These are phyloP conservation scores for Drosophila emarginata DNA, from an alignment of 2,888 invertebrate genomes.

Conservation along the genomic window DNA sequence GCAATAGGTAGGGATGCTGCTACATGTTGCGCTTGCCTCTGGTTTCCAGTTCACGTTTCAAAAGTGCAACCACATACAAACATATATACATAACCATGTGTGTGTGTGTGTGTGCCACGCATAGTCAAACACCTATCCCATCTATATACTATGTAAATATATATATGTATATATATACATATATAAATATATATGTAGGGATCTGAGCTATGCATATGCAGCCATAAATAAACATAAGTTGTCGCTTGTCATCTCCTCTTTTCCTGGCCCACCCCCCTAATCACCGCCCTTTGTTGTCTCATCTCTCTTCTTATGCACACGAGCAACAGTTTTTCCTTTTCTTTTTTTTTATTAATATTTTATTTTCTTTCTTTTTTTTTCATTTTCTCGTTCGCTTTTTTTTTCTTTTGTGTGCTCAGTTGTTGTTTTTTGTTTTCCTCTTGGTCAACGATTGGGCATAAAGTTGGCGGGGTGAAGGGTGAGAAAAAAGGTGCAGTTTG, in stretches of 20 bases:
- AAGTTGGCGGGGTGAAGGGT: background rate
- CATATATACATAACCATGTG: constrained; percentile 25
- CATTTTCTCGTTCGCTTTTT: too few relatives aligned
- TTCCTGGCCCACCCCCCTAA: constrained; percentile 3
- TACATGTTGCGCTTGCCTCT: constrained; percentile 9
- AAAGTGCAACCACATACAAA: constrained; percentile 1
- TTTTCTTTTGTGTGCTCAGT: background rate
- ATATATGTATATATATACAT: background rate
- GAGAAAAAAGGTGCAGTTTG: constrained; percentile 1
- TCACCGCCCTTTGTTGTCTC: constrained; percentile 1
- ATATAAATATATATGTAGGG: constrained; percentile 22
- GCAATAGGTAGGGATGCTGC: background rate
- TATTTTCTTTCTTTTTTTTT: background rate
- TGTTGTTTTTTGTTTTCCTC: background rate
- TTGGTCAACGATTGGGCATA: constrained; percentile 1
- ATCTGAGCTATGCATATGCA: constrained; percentile 52
- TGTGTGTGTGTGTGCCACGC: constrained; percentile 20
- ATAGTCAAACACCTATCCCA: constrained; percentile 9
- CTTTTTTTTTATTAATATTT: constrained; percentile 30
- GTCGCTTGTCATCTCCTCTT: constrained; percentile 45
- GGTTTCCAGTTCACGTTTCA: background rate
- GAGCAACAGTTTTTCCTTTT: constrained; percentile 52
- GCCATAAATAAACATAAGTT: constrained; percentile 72
- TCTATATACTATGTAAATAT: background rate
- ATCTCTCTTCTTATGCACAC: constrained; percentile 31